Base-by-base conservation (phyloP, 1,140 invertebrate genomes). In the Sarcophaga peregrina region DNA sequence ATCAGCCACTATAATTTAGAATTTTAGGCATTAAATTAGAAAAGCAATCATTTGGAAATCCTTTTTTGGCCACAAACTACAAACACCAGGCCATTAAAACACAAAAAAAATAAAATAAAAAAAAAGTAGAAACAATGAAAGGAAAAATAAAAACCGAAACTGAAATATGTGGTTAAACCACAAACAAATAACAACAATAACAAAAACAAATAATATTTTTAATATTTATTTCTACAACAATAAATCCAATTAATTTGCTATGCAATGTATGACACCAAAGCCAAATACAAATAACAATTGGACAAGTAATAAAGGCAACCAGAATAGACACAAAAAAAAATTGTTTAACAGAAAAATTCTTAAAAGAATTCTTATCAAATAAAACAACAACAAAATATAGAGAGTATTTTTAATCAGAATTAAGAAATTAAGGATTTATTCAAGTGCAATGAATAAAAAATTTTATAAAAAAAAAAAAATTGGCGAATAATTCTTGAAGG, bases 161-260 rank as follows among this genome's bases (percentile, higher is more conserved):
- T n/a, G 8, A 7, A 68, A 68, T 20, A 1, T 68, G 62, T 68
- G 62, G n/a, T 68, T 50, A 50, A 10, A 10, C 20, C 20, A 20
- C 8, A 20, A 8, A 68, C n/a, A 68, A 68, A 68, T 17, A 68
- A 68, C 62, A 68, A 68, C 25, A 37, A 37, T 17, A 68, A 68
- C 62, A 68, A 68, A 37, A 37, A 37, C 25, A 37, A 37, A 37
- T 4, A 37, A 37, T 37, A 37, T 37, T 37, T 37, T 68, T 68
- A n/a, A n/a, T 68, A 20, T 68, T 37, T 68, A 68, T 68, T 68
- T 68, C 62, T 68, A 68, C 11, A 20, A 68, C 62, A 68, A 68
- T 68, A 68, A 68, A 68, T 68, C n/a, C 62, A 68, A 68, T 62
- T 68, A 68, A 68, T 20, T 68, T 68, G 62, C 20, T 68, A 68